Evolutionary conservation across 2,113 vertebrate genomes (phyloP).

Genomic region (Lontra canadensis): DNA sequence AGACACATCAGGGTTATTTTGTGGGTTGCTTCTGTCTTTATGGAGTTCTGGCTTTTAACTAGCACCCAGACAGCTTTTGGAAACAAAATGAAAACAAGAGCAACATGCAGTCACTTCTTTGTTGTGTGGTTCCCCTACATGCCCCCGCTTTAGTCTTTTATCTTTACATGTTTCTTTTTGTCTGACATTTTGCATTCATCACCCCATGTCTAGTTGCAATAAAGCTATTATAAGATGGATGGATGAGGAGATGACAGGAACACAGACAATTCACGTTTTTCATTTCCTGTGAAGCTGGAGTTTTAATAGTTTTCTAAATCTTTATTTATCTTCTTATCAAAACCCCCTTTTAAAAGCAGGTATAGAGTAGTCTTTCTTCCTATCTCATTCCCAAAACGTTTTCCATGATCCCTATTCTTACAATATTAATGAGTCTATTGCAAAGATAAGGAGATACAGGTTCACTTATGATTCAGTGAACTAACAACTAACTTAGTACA

Average conservation of each 20-base stretch:
- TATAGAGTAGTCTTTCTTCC: constrained; percentile 7
- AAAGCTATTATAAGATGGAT: constrained; percentile 64
- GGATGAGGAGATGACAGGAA: constrained; percentile 23
- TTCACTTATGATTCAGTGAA: background rate
- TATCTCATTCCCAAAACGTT: constrained; percentile 50
- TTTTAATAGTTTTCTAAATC: constrained; percentile 66
- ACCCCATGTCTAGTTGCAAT: constrained; percentile 51
- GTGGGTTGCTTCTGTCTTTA: constrained; percentile 41
- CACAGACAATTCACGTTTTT: constrained; percentile 67
- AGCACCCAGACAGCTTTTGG: constrained; percentile 36
- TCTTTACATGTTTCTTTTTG: constrained; percentile 50
- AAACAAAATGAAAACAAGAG: constrained; percentile 69
- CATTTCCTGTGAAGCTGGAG: constrained; percentile 33
- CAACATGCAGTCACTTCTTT: constrained; percentile 52
- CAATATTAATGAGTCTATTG: constrained; percentile 48
- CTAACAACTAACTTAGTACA: background rate
- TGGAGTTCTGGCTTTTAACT: constrained; percentile 63
- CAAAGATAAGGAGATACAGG: constrained; percentile 21
- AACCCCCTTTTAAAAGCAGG: constrained; percentile 28
- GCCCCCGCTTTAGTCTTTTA: constrained; percentile 41
- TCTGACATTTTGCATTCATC: constrained; percentile 74
- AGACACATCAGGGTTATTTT: constrained; percentile 42
- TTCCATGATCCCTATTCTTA: constrained; percentile 47
- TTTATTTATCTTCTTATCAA: constrained; percentile 65
- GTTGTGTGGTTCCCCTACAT: background rate